Evolutionary conservation across 2,113 vertebrate genomes (phyloP), one percentile per base, ranked within the genome.

Genomic region (Pygoscelis antarcticus): DNA sequence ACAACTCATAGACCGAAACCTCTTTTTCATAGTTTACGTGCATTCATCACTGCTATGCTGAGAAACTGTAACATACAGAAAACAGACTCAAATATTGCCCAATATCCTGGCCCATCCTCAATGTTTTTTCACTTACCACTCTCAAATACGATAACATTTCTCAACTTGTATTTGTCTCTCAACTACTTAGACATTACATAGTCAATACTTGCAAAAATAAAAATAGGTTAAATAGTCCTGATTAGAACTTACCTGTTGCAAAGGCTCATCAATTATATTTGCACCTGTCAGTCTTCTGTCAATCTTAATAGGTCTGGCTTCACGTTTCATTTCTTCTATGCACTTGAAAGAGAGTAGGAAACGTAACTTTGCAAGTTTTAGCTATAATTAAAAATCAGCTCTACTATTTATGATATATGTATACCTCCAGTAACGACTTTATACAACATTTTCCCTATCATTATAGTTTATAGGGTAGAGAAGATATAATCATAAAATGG

Each of bases 191-290:
- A 15, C 30, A 71, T 13, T 47, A 46, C 9, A 42, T 0, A 88
- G 16, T 54, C 51, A 49, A 42, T 6, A 71, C 3, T 16, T 72
- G 10, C 13, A 49, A 86, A 49, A 75, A 68, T 11, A 42, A 34
- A 52, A 81, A 87, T 75, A 74, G 26, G 5, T 72, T 90, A 93
- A 93, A 91, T 30, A 83, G 62, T 78, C 71, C 75, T 89, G 46
- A 30, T 79, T 91, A 86, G 87, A 97, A 96, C 96, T 96, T 92
- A 99, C 99, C 98, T 99, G 99, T 94, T 99, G 99, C 86, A 99
- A 98, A 96, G 99, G 99, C 95, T 99, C 99, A 97, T 99, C 99
- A 89, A 99, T 99, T 97, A 99, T 99, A 98, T 98, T 99, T 9
- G 99, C 99, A 97, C 99, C 99, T 1, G 99, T 99, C 89, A 99